A percentile compares a stretch with the other conserved stretches of the same genome.
Evolutionary conservation across 2,888 invertebrate genomes (phyloP).

Genomic region (Eucriotettix oculatus): DNA sequence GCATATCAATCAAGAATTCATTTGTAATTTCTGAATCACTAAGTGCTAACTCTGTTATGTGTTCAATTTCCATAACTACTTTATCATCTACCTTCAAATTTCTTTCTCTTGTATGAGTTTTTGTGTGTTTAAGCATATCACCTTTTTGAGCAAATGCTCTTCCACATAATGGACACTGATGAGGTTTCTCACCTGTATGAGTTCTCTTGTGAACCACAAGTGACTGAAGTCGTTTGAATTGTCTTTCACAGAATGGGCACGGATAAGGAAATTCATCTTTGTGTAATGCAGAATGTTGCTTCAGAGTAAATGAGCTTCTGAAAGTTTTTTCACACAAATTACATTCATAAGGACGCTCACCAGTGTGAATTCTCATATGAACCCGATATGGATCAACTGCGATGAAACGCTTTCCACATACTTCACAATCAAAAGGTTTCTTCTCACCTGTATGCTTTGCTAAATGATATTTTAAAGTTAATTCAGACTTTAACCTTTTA

Average conservation of each 20-base stretch:
- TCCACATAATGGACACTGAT: slow-evolving; percentile 10
- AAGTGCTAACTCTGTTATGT: slow-evolving; percentile 7
- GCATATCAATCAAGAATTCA: slow-evolving; percentile 8
- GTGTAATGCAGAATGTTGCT: slow-evolving; percentile 10
- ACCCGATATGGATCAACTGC: slow-evolving; percentile 10
- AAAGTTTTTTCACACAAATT: slow-evolving; percentile 9
- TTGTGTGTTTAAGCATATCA: slow-evolving; percentile 12
- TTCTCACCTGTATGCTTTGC: slow-evolving; percentile 13
- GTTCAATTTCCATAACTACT: slow-evolving; percentile 8
- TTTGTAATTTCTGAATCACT: slow-evolving; percentile 8
- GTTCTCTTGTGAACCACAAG: slow-evolving; percentile 12
- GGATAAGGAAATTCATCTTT: slow-evolving; percentile 11
- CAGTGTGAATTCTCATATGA: slow-evolving; percentile 11
- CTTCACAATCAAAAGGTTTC: slow-evolving; percentile 12
- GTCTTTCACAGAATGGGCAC: slow-evolving; percentile 11
- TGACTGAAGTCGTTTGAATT: slow-evolving; percentile 12
- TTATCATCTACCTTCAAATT: not conserved
- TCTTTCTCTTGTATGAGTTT: slow-evolving; percentile 8
- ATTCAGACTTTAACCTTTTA: slow-evolving; percentile 9
- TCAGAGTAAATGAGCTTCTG: slow-evolving; percentile 11
- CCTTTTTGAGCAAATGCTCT: slow-evolving; percentile 12
- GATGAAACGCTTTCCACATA: slow-evolving; percentile 11
- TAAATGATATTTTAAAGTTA: slow-evolving; percentile 12
- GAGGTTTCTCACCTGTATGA: slow-evolving; percentile 12
- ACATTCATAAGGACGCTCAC: slow-evolving; percentile 10